These are phyloP conservation scores for Tubulanus polymorphus DNA, from an alignment of 2,888 invertebrate genomes.

Conservation along the genomic window DNA sequence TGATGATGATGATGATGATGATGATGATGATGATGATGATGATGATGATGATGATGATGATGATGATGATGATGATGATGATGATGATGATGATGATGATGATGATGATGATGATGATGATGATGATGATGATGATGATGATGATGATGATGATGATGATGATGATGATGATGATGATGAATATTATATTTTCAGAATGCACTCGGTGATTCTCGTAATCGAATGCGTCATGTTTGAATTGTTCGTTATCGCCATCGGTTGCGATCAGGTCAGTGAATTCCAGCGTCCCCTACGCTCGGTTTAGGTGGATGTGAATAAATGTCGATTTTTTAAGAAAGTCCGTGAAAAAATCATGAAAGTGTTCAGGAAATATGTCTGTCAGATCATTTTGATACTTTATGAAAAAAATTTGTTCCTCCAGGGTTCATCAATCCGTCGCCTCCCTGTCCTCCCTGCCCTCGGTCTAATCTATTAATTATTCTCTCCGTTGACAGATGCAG, in stretches of 20 bases:
- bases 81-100: not conserved
- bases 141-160: slow-evolving; percentile 1
- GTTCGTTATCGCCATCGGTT: slow-evolving; percentile 58
- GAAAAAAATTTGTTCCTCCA: too few relatives aligned
- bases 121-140: slow-evolving; percentile 6
- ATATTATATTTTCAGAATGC: slow-evolving; percentile 65
- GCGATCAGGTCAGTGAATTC: slow-evolving; percentile 54
- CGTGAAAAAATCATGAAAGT: too few relatives aligned
- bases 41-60: slow-evolving; percentile 2
- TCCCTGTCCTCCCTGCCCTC: not conserved
- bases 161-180: not conserved
- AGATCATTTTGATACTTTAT: too few relatives aligned
- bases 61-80: slow-evolving; percentile 1
- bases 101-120: not conserved
- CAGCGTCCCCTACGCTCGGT: not conserved
- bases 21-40: slow-evolving; percentile 1
- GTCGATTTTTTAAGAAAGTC: too few relatives aligned
- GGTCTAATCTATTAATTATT: not conserved
- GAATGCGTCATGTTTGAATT: slow-evolving; percentile 58
- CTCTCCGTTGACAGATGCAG: slow-evolving; percentile 32
- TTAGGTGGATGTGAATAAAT: not conserved
- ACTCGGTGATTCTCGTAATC: slow-evolving; percentile 74
- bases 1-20: slow-evolving; percentile 1
- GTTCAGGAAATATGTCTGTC: too few relatives aligned
- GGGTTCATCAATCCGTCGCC: too few relatives aligned